Percentiles rank a stretch among this genome's conserved stretches.
Conservation (phyloP, 30 jellyfish, hydroid and myxozoan genomes). For the Aurelia sp. region DNA sequence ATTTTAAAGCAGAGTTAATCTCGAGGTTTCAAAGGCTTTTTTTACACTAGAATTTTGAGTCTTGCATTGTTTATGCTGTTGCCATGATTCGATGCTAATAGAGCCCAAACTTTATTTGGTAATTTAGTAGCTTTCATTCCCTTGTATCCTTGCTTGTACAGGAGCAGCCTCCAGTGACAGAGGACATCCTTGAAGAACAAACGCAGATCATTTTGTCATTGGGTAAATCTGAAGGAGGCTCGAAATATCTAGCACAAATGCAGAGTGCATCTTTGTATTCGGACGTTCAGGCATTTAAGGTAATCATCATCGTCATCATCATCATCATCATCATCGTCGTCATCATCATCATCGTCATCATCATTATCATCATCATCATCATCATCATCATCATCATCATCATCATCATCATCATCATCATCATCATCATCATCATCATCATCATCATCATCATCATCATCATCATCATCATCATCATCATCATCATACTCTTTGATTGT, state of each 20-base stretch:
- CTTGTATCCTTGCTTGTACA: slow-evolving; percentile 3
- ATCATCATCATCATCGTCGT: too few species aligned
- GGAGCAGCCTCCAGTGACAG: slow-evolving; percentile 94
- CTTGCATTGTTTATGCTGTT: too few species aligned
- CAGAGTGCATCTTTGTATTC: slow-evolving; percentile 88
- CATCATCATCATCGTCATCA: too few species aligned
- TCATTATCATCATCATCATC: too few species aligned
- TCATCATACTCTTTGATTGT: too few species aligned
- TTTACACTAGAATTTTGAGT: too few species aligned
- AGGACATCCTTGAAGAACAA: slow-evolving; percentile 90
- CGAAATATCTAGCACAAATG: slow-evolving; percentile 85
- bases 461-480: neutral
- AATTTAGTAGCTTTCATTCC: neutral
- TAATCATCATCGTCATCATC: neutral
- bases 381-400: neutral
- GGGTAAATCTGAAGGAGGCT: slow-evolving; percentile 89
- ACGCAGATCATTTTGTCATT: slow-evolving; percentile 62
- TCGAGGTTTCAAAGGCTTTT: too few species aligned
- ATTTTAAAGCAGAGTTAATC: too few species aligned
- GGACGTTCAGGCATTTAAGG: slow-evolving; percentile 95
- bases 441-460: neutral
- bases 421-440: neutral
- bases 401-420: neutral
- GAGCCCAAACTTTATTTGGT: too few species aligned
- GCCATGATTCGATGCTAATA: too few species aligned